Base-by-base conservation (phyloP, 2,888 invertebrate genomes). In the Teleiodes luculella region DNA sequence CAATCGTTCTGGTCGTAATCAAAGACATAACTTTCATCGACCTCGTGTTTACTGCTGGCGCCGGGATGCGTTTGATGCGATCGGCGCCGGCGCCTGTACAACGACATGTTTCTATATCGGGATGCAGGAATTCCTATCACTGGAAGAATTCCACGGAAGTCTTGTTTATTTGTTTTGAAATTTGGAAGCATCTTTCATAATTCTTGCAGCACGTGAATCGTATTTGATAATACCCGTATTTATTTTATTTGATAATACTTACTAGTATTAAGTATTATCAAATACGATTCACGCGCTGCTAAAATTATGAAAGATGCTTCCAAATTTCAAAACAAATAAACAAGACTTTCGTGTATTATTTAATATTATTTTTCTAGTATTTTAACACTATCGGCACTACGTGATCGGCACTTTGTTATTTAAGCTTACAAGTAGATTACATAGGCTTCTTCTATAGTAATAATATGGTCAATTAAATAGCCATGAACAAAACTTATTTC, bases 11-110 rank as follows among this genome's bases (percentile, higher is more conserved):
- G 43, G 43, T 43, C 28, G 13, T 20, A 43, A 43, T 43, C 43
- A 43, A 28, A 43, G 13, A 24, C 24, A 24, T 45, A 13, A 45
- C 41, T 45, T 24, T 13, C 13, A 3, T 45, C 24, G 28, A 45
- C 45, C n/a, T 24, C 24, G 47, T 59, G 62, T 60, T 57, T 57
- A 56, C 57, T 52, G 28, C 52, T 52, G 58, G 57, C 57, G 62
- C 60, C 56, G 51, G 49, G 55, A 54, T 35, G 20, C 52, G 48
- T 37, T 36, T 20, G 20, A 2, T 39, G 7, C 16, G 18, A 10
- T 18, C 20, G 39, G 39, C 39, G 39, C 39, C 18, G 39, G 39
- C 39, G 39, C 18, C 18, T 18, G 8, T 18, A 20, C 20, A 18
- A 10, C 39, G 39, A 3, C 39, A n/a, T n/a, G 20, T 18, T 18